These are phyloP conservation scores for Hypena proboscidalis DNA, from an alignment of 2,888 invertebrate genomes.

Conservation along the genomic window DNA sequence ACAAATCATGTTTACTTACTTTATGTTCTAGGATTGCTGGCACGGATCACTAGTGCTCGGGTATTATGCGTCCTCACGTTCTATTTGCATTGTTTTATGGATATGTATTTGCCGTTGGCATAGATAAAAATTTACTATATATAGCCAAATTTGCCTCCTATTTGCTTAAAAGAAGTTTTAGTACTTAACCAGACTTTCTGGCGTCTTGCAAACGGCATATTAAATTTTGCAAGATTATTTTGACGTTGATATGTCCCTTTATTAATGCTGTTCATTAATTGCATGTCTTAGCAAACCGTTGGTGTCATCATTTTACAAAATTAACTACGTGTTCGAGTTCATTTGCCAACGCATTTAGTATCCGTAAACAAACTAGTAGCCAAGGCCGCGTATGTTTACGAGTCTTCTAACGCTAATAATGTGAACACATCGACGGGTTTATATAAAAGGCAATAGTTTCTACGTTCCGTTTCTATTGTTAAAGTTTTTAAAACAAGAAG, in stretches of 20 bases:
- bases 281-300: slow-evolving; percentile 28
- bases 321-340: slow-evolving; percentile 53
- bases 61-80: slow-evolving; percentile 74
- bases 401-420: slow-evolving; percentile 51
- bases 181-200: not conserved
- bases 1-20: slow-evolving; percentile 77
- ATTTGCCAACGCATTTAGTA: slow-evolving; percentile 67
- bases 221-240: slow-evolving; percentile 14
- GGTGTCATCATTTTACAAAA: slow-evolving; percentile 48
- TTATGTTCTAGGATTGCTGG: slow-evolving; percentile 68
- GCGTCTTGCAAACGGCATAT: not conserved
- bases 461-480: slow-evolving; percentile 9
- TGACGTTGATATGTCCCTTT: not conserved
- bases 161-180: slow-evolving; percentile 28
- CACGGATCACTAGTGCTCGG: slow-evolving; percentile 61
- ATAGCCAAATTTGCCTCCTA: no score
- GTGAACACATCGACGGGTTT: slow-evolving; percentile 42
- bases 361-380: slow-evolving; percentile 70
- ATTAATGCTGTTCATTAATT: slow-evolving; percentile 15
- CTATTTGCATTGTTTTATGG: slow-evolving; percentile 68
- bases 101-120: slow-evolving; percentile 44
- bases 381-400: slow-evolving; percentile 75
- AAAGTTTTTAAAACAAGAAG: no score
- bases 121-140: slow-evolving; percentile 28
- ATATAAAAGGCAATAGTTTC: slow-evolving; percentile 39